Conservation (phyloP, 2,888 invertebrate species). For the Linyphia triangularis region DNA sequence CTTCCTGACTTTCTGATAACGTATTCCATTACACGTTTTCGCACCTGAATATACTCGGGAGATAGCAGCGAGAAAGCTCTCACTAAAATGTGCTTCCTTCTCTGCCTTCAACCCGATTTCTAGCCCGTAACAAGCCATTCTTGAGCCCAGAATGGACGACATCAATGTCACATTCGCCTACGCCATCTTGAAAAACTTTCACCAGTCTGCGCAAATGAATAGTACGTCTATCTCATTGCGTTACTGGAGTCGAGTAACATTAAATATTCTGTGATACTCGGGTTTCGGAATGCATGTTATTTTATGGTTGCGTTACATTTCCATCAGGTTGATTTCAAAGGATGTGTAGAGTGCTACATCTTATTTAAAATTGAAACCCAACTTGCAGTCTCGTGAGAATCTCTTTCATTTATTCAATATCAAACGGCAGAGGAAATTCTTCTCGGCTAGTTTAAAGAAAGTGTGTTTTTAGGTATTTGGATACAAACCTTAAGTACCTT, state of each 20-base stretch:
- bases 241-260: neutral
- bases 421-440: no score
- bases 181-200: constrained; percentile 12
- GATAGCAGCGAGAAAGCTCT: constrained; percentile 19
- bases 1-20: constrained; percentile 60
- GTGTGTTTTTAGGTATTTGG: neutral
- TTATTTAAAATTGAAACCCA: neutral
- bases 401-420: no score
- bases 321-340: neutral
- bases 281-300: neutral
- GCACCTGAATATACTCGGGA: constrained; percentile 25
- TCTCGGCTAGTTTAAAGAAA: neutral
- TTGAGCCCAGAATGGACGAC: constrained; percentile 22
- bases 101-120: constrained; percentile 4
- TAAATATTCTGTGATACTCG: neutral
- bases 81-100: constrained; percentile 19
- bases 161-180: constrained; percentile 35
- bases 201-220: constrained; percentile 9
- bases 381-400: no score
- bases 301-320: neutral
- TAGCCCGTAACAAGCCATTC: constrained; percentile 38
- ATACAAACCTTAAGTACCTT: no score
- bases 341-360: neutral
- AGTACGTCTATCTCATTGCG: neutral
- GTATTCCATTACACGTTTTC: constrained; percentile 63